Percentiles rank a stretch among this genome's conserved stretches.
These are phyloP conservation scores for Mycetomoellerius zeteki DNA, from an alignment of 1,140 invertebrate genomes.

Conservation along the genomic window DNA sequence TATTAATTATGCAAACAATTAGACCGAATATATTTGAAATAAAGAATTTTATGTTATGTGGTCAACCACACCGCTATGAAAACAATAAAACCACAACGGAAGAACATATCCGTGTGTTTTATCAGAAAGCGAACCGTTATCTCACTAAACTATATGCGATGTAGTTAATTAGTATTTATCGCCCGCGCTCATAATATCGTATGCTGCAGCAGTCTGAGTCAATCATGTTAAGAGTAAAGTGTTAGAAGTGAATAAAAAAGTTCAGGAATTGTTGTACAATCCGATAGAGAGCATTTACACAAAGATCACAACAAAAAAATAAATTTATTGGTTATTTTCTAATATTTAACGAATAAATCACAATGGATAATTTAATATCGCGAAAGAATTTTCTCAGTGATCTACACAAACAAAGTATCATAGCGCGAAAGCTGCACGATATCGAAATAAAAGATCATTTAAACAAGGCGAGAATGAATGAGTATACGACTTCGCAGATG, in stretches of 20 bases:
- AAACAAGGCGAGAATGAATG: conserved; percentile 79
- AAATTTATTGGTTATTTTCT: neutral
- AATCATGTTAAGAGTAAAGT: conserved; percentile 50
- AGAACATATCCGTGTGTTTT: conserved; percentile 78
- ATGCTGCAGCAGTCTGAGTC: conserved; percentile 55
- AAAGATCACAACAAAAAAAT: neutral
- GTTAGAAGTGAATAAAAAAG: conserved; percentile 1
- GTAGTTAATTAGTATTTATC: conserved; percentile 79
- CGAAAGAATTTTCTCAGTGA: conserved; percentile 42
- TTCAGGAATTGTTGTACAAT: neutral
- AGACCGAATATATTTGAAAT: neutral
- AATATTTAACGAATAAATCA: conserved; percentile 10
- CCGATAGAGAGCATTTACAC: neutral
- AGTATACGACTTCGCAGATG: conserved; percentile 91
- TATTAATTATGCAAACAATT: neutral
- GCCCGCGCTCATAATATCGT: conserved; percentile 56
- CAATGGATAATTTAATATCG: conserved; percentile 71
- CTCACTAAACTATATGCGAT: conserved; percentile 63
- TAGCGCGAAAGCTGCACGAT: conserved; percentile 73
- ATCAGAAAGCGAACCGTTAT: conserved; percentile 77
- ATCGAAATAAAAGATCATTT: conserved; percentile 77
- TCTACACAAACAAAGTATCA: conserved; percentile 47
- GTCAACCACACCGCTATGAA: conserved; percentile 56
- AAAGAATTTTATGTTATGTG: conserved; percentile 35
- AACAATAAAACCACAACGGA: conserved; percentile 80